These are phyloP conservation scores for Garrulus glandarius DNA, from an alignment of 2,797 vertebrate genomes.

Conservation along the genomic window DNA sequence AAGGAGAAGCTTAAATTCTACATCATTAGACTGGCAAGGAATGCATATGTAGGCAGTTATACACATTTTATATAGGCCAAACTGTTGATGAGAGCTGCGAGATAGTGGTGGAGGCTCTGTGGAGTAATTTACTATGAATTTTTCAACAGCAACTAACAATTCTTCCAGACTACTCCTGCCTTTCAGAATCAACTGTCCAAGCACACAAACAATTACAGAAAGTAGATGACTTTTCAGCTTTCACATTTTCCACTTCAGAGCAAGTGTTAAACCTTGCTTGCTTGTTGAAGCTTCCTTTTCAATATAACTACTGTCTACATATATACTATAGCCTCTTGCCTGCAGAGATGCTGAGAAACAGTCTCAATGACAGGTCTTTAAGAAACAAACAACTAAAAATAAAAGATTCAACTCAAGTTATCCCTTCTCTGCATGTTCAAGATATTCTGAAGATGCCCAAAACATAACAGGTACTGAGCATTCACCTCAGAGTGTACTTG, in stretches of 20 bases:
- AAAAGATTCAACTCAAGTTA: not conserved
- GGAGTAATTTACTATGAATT: not conserved
- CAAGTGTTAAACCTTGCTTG: not conserved
- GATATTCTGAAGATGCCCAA: not conserved
- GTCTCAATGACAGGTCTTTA: not conserved
- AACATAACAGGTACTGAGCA: not conserved
- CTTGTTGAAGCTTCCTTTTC: not conserved
- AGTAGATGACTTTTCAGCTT: not conserved
- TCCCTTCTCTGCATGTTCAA: not conserved
- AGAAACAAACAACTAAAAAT: not conserved
- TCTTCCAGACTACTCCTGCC: not conserved
- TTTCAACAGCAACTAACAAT: not conserved
- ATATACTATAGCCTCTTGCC: not conserved
- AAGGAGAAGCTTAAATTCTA: not conserved
- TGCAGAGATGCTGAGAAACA: not conserved
- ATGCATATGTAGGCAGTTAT: not conserved
- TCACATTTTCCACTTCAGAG: not conserved
- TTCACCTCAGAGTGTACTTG: not conserved
- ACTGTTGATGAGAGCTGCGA: not conserved
- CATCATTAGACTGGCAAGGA: not conserved
- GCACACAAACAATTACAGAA: not conserved
- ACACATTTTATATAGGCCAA: not conserved
- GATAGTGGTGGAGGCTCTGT: not conserved
- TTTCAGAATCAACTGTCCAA: not conserved
- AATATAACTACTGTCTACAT: not conserved